Base-by-base conservation (phyloP, 2,888 invertebrate genomes). In the Ctenicera cuprea region DNA sequence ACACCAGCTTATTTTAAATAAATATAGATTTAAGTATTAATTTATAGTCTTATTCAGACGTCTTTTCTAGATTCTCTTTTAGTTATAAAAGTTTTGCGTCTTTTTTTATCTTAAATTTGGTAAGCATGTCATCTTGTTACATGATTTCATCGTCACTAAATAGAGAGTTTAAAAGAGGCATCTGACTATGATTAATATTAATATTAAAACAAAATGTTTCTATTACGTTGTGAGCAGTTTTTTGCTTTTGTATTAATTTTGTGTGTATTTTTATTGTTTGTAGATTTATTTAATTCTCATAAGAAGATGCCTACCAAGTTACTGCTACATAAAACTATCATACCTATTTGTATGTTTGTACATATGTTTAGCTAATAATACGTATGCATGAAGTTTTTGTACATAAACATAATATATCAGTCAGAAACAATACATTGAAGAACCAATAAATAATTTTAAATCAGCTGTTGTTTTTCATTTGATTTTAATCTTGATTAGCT, bases 361-460 rank as follows among this genome's bases (percentile, higher is more conserved):
- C 11, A 48, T 48, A 48, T 48, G 9, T 48, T 18, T 48, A 48
- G 48, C 48, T 11, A 18, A 18, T 9, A 48, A 48, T 18, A 54
- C 3, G 54, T 22, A 30, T 26, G 30, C 30, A 54, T 54, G 26
- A 30, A 54, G 1, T 54, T 54, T 50, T 54, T 54, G 54, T 54
- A 54, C 54, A 54, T 54, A 54, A 30, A 22, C 16, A 22, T 20
- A 20, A 16, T 48, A 48, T 48, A 48, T 48, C 48, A 48, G 20
- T 48, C 26, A 54, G n/a, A 26, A 30, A 54, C n/a, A 20, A 54
- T 26, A 30, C 4, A 52, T 12, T 20, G 52, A 18, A n/a, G 54
- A 48, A 54, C 54, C 54, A 54, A 54, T 54, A 54, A 54, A 50
- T 8, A 20, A 4, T 54, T 30, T 54, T n/a, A 30, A 54, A 54